Base-by-base conservation (phyloP, 2,888 invertebrate species). In the Apamea monoglypha region DNA sequence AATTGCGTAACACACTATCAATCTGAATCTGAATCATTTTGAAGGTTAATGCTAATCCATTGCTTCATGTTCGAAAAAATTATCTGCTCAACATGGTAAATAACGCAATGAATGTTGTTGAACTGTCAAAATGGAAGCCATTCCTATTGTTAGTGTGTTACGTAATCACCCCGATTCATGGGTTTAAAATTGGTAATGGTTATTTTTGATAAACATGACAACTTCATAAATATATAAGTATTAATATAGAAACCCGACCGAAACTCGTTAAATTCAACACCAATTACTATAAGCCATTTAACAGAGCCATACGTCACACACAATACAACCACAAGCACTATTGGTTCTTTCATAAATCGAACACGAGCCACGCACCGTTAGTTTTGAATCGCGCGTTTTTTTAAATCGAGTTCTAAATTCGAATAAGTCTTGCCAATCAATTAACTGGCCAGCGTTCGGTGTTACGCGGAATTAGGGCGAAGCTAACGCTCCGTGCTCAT, bases 381-480 rank as follows among this genome's bases (percentile, higher is more conserved):
- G 66, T 72, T 71, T 50, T 36, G 59, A 77, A 85, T 73, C 67
- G 40, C 44, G 25, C 59, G 69, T 74, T 78, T 82, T 40, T 84
- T 64, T 16, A 79, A 59, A 68, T 72, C 50, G 66, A 47, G n/a
- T 83, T 71, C 73, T 63, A 80, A 80, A 83, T 80, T 83, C 53
- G 21, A 83, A 80, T 81, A 80, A 80, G 59, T 80, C 53, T 80
- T 68, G 59, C 74, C 77, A 76, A 78, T 81, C 85, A 85, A 81
- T 85, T 85, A 81, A 78, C 76, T 78, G 56, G 56, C 47, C 67
- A 40, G 71, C 64, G 78, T 78, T 66, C 66, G 50, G 71, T 81
- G 71, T 78, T 78, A 81, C 67, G 70, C 69, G 76, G 84, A 76
- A 86, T 86, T 83, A 86, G 86, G 76, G 50, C 85, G 69, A 66